Evolutionary conservation across 92 coral and sea anemone species (phyloP).

Genomic region (Umimayanthus kanabou): DNA sequence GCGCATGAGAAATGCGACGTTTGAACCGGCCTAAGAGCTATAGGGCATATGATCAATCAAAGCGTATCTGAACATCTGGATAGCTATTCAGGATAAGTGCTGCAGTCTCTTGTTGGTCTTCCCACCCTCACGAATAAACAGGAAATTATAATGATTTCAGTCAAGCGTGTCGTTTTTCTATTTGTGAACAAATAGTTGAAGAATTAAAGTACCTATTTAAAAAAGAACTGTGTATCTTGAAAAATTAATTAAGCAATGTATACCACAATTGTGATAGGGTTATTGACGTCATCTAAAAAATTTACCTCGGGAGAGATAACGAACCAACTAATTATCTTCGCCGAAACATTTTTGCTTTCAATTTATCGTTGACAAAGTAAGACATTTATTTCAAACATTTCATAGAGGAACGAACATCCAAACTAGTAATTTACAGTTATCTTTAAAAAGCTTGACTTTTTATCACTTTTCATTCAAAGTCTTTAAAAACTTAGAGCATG

Average conservation of each 20-base stretch:
- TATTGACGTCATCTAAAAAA: neutral
- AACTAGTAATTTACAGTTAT: neutral
- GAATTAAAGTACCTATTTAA: neutral
- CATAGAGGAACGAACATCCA: neutral
- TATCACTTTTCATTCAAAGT: constrained; percentile 7
- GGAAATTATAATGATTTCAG: neutral
- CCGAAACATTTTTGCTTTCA: neutral
- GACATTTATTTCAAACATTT: constrained; percentile 6
- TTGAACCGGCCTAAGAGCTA: too few species aligned
- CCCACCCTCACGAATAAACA: neutral
- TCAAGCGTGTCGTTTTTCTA: neutral
- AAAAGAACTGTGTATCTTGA: neutral
- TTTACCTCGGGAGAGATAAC: neutral
- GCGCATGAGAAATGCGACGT: too few species aligned
- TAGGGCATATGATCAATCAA: neutral
- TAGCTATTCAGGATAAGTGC: neutral
- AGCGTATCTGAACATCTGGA: neutral
- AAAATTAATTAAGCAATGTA: neutral
- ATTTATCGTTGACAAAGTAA: neutral
- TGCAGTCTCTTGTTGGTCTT: too few species aligned
- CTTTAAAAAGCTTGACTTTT: neutral
- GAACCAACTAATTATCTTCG: neutral
- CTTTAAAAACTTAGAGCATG: neutral
- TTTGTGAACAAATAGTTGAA: neutral
- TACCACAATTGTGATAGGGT: neutral